Percentiles rank a stretch among this genome's conserved stretches.
phyloP scores from a whole-genome alignment of 2,797 vertebrate genomes.

The Sphaeramia orbicularis region DNA sequence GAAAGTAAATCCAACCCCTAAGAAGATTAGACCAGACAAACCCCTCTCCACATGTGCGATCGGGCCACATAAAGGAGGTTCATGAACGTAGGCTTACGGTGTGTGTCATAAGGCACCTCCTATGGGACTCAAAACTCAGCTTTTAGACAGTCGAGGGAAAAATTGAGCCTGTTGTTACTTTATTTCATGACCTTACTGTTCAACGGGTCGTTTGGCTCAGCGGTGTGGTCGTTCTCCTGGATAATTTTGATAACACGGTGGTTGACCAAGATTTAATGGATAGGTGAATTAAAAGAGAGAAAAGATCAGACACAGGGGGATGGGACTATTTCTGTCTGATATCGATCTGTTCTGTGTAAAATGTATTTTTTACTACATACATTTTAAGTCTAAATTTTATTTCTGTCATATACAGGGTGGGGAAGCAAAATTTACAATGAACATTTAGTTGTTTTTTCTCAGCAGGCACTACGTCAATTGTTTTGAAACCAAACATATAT shows the following conservation, averaged over 20 bases:
- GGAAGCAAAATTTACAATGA: too few relatives aligned
- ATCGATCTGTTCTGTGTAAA: too few relatives aligned
- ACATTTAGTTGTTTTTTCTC: too few relatives aligned
- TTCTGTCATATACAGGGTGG: too few relatives aligned
- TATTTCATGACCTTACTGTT: constrained; percentile 14
- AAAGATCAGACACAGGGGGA: not conserved
- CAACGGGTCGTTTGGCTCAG: too few relatives aligned
- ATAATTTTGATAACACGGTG: constrained; percentile 6
- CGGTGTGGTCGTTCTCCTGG: not conserved
- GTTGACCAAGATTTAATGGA: constrained; percentile 15
- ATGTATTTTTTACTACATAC: too few relatives aligned
- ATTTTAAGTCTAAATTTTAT: too few relatives aligned
- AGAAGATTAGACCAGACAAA: constrained; percentile 78
- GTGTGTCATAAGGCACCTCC: constrained; percentile 33
- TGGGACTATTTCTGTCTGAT: not conserved
- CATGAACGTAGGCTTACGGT: constrained; percentile 16
- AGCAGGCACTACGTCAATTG: too few relatives aligned
- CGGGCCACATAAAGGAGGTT: constrained; percentile 42
- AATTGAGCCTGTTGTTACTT: constrained; percentile 16
- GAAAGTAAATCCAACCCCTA: constrained; percentile 77
- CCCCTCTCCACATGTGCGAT: constrained; percentile 42
- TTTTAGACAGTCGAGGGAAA: constrained; percentile 24
- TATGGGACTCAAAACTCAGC: constrained; percentile 3
- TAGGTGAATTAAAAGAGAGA: not conserved
- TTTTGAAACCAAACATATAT: too few relatives aligned